A percentile compares a stretch with the other conserved stretches of the same genome.
These are phyloP conservation scores for Pandemis cinnamomeana DNA, from an alignment of 2,888 invertebrate species.

Conservation along the genomic window DNA sequence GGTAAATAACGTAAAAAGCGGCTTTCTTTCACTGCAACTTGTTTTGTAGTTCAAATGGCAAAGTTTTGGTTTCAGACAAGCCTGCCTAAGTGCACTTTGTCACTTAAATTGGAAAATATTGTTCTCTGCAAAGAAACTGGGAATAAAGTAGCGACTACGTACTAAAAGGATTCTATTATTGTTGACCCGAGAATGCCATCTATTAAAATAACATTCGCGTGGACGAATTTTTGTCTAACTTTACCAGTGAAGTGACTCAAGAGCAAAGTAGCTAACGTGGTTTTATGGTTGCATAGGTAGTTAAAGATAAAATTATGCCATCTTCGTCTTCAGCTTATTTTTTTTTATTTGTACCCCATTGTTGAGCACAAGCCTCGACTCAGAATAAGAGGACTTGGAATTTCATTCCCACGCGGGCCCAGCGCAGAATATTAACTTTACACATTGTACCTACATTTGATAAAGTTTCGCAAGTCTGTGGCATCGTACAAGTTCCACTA, in stretches of 20 bases:
- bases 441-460: too few relatives aligned
- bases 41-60: constrained; percentile 78
- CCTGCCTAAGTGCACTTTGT: constrained; percentile 83
- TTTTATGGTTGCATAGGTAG: background rate
- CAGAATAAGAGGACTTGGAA: too few relatives aligned
- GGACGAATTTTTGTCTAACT: constrained; percentile 13
- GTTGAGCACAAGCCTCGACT: too few relatives aligned
- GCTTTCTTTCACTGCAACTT: constrained; percentile 63
- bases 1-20: constrained; percentile 60
- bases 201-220: constrained; percentile 38
- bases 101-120: constrained; percentile 84
- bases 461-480: too few relatives aligned
- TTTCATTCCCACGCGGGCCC: too few relatives aligned
- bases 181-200: constrained; percentile 33
- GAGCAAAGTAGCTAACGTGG: constrained; percentile 11
- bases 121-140: constrained; percentile 71
- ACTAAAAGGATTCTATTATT: constrained; percentile 50
- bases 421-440: too few relatives aligned
- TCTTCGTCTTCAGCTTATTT: too few relatives aligned
- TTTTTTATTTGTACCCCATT: too few relatives aligned
- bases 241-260: background rate
- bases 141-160: constrained; percentile 60
- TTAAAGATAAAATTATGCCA: background rate
- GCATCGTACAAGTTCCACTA: too few relatives aligned
- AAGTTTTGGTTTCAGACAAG: constrained; percentile 82